Evolutionary conservation across 1,140 invertebrate genomes (phyloP), one percentile per base, ranked within the genome.

Genomic region (Magallana gigas): DNA sequence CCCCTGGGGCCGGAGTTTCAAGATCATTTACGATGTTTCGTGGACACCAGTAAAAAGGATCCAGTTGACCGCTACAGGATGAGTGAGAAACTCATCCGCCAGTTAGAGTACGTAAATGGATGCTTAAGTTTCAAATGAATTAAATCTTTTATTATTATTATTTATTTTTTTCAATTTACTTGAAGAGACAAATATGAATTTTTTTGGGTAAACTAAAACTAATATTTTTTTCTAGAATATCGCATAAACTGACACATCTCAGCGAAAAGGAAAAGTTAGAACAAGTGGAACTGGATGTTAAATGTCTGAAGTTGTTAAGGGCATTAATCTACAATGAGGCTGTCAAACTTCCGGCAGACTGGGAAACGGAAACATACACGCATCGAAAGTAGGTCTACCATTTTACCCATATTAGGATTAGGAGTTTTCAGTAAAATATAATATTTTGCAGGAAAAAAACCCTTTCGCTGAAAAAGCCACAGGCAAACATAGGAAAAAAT

Each of bases 241-340:
- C 92, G 6, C 23, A 82, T 29, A 36, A 86, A 60, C 68, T 90
- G 18, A 90, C 86, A n/a, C 81, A 89, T 36, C 87, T 91, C 23
- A 87, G 85, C 36, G 92, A 93, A 90, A 91, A 91, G 29, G 86
- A 92, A 23, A 90, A 90, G 80, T 23, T 92, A 8, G 92, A 92
- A 36, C 94, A 94, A 89, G 90, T 90, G 59, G 89, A 91, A n/a
- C 87, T 94, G 68, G 93, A 94, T 90, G 87, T 93, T 1, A 93
- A 92, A 84, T 93, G 91, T 87, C 87, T 94, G 9, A 90, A 93
- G 90, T 76, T 94, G 12, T 82, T 94, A 23, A 62, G 94, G 12
- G 93, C 90, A 23, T 82, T 94, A 4, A 92, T 94, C 16, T 92
- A 94, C 87, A 94, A 93, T 71, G 91, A 94, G 85, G 91, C 93